phyloP scores from a whole-genome alignment of 2,888 invertebrate species.

The Bhutanitis thaidina region DNA sequence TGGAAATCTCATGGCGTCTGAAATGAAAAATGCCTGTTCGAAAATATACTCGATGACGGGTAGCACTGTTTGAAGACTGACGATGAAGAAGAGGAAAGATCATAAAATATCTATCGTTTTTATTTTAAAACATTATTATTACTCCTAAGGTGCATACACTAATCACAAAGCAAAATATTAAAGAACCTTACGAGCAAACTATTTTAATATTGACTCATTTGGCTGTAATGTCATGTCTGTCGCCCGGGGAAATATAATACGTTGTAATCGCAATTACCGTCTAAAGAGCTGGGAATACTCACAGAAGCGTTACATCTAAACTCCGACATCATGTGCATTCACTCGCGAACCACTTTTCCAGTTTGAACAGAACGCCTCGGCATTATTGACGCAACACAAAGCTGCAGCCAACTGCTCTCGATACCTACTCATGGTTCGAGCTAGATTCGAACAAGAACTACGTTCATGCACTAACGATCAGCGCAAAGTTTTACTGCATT shows the following conservation, averaged over 20 bases:
- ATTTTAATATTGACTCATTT: too few relatives aligned
- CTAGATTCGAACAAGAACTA: slow-evolving; percentile 9
- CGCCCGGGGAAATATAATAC: not conserved
- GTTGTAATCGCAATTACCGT: slow-evolving; percentile 9
- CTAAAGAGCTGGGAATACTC: slow-evolving; percentile 6
- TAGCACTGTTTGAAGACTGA: too few relatives aligned
- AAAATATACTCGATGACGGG: too few relatives aligned
- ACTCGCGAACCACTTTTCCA: slow-evolving; percentile 16
- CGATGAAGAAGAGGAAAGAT: too few relatives aligned
- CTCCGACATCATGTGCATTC: slow-evolving; percentile 4
- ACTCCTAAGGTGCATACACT: too few relatives aligned
- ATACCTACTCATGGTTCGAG: slow-evolving; percentile 13
- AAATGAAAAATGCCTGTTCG: too few relatives aligned
- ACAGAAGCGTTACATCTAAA: slow-evolving; percentile 15
- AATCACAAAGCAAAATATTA: too few relatives aligned
- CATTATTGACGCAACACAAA: slow-evolving; percentile 12
- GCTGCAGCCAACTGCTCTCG: slow-evolving; percentile 13
- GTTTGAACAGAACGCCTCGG: slow-evolving; percentile 7
- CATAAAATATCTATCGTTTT: too few relatives aligned
- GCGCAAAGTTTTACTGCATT: slow-evolving; percentile 5
- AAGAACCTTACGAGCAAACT: too few relatives aligned
- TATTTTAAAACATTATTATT: too few relatives aligned
- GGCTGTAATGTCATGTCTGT: too few relatives aligned
- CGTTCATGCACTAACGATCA: slow-evolving; percentile 9
- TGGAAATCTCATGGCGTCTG: too few relatives aligned